phyloP scores from a whole-genome alignment of 2,888 invertebrate species.

The Napeogenes sylphis region DNA sequence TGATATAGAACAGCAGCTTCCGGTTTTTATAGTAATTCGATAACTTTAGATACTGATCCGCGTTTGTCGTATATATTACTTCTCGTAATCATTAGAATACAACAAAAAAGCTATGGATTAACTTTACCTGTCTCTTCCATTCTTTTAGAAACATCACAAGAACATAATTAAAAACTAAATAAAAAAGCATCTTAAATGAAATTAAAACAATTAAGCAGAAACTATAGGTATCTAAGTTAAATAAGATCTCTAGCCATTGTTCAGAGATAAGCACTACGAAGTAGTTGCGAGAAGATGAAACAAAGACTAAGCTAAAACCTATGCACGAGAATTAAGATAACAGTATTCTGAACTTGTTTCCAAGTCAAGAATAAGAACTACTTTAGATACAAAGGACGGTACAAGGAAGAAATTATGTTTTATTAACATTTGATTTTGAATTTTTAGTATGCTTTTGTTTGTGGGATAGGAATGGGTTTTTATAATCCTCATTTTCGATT shows the following conservation, averaged over 20 bases:
- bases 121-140: too few species aligned
- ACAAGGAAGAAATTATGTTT: background rate
- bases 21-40: too few species aligned
- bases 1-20: too few species aligned
- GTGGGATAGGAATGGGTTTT: background rate
- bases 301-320: slow-evolving; percentile 5
- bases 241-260: background rate
- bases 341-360: slow-evolving; percentile 2
- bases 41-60: too few species aligned
- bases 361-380: too few species aligned
- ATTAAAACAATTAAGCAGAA: background rate
- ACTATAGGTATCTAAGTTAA: background rate
- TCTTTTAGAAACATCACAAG: too few species aligned
- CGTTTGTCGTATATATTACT: too few species aligned
- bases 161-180: background rate
- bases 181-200: background rate
- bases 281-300: background rate
- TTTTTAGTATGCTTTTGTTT: background rate
- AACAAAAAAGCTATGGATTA: too few species aligned
- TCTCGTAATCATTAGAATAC: too few species aligned
- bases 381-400: background rate
- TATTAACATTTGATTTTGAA: background rate
- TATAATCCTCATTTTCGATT: background rate
- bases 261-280: slow-evolving; percentile 1
- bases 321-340: background rate